A percentile compares a stretch with the other conserved stretches of the same genome.
Conservation (phyloP, 1,140 invertebrate genomes). For the Bombus difficillimus region DNA sequence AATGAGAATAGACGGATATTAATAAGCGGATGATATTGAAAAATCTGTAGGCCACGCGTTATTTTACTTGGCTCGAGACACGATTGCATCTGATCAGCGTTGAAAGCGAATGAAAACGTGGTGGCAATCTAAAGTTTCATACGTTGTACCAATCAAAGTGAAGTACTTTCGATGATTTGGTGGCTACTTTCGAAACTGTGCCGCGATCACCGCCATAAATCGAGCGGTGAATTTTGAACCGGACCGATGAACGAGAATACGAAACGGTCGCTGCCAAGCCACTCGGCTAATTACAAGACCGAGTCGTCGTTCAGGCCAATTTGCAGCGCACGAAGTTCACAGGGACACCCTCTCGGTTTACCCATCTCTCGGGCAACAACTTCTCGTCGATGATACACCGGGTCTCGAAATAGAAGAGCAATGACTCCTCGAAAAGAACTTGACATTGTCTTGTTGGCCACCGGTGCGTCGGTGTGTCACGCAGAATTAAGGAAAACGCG, state of each 20-base stretch:
- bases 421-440: slow-evolving; percentile 57
- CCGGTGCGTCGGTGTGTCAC: too few relatives aligned
- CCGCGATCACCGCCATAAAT: not conserved
- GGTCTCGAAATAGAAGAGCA: slow-evolving; percentile 62
- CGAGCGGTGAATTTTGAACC: not conserved
- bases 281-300: not conserved
- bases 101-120: not conserved
- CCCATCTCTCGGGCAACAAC: slow-evolving; percentile 25
- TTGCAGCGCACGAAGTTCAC: slow-evolving; percentile 2
- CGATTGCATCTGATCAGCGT: not conserved
- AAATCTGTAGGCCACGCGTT: not conserved
- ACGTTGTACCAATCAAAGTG: not conserved
- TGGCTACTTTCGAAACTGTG: not conserved
- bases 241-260: not conserved
- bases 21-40: slow-evolving; percentile 1
- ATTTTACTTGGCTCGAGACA: slow-evolving; percentile 36
- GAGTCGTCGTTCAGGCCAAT: slow-evolving; percentile 13
- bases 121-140: not conserved
- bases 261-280: not conserved
- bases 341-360: slow-evolving; percentile 8
- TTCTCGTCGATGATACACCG: slow-evolving; percentile 44
- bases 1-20: slow-evolving; percentile 15
- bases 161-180: not conserved
- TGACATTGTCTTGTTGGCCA: slow-evolving; percentile 57
- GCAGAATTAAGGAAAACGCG: not conserved